phyloP scores from a whole-genome alignment of 2,113 vertebrate species.

The Corydoras maculifer region DNA sequence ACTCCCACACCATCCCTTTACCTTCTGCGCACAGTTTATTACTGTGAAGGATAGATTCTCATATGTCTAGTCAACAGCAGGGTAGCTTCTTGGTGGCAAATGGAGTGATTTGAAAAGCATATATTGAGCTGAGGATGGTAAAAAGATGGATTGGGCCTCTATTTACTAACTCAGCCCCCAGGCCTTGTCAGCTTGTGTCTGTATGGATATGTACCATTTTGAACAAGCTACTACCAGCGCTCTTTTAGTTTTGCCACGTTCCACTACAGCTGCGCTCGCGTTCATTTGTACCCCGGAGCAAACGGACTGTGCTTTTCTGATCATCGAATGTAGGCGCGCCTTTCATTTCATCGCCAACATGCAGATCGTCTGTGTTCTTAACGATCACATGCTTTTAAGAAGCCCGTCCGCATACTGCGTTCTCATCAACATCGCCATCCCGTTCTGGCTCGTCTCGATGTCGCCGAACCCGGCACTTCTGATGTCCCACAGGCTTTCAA shows the following conservation, averaged over 20 bases:
- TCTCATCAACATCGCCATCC: constrained; percentile 36
- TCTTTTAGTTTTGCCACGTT: neutral
- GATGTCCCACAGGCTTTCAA: constrained; percentile 40
- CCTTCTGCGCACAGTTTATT: constrained; percentile 45
- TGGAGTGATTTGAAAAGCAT: constrained; percentile 33
- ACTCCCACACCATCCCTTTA: constrained; percentile 5
- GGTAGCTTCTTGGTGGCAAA: constrained; percentile 33
- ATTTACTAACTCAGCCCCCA: constrained; percentile 23
- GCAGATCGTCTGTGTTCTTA: neutral
- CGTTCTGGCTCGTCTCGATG: constrained; percentile 33
- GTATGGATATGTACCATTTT: neutral
- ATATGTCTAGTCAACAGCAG: constrained; percentile 41
- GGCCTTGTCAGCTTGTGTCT: constrained; percentile 6
- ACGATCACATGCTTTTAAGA: constrained; percentile 9
- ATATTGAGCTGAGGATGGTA: constrained; percentile 33
- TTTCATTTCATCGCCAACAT: neutral
- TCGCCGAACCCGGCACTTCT: constrained; percentile 30
- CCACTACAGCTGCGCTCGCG: neutral
- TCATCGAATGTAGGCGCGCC: neutral
- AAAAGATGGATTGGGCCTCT: constrained; percentile 25
- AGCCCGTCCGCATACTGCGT: neutral
- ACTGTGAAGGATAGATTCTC: constrained; percentile 49
- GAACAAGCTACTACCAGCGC: neutral
- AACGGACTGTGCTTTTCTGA: constrained; percentile 3
- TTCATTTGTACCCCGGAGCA: neutral